phyloP scores from a whole-genome alignment of 2,113 vertebrate genomes.

The Elephantulus edwardii region DNA sequence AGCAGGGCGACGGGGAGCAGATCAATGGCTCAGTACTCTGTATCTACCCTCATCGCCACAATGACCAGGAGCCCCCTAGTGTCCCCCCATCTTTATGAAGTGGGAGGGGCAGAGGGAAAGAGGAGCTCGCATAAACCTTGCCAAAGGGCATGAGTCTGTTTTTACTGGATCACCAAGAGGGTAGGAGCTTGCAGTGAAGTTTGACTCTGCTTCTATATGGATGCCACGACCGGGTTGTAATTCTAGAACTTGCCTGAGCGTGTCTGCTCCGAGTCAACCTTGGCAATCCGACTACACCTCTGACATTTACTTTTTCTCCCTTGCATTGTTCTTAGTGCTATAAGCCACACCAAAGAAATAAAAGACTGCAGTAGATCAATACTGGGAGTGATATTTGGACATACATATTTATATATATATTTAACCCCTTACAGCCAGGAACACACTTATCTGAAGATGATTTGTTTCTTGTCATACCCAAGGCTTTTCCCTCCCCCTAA shows the following conservation, averaged over 20 bases:
- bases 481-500: neutral
- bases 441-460: neutral
- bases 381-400: neutral
- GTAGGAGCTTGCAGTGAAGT: neutral
- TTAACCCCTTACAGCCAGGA: slow-evolving; percentile 1
- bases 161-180: slow-evolving; percentile 18
- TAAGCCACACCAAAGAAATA: neutral
- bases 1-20: slow-evolving; percentile 68
- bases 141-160: neutral
- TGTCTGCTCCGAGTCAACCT: neutral
- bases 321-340: neutral
- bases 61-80: slow-evolving; percentile 27
- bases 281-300: neutral
- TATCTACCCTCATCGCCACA: slow-evolving; percentile 79
- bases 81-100: neutral
- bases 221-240: neutral
- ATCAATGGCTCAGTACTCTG: slow-evolving; percentile 76
- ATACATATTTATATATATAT: neutral
- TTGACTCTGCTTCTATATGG: neutral
- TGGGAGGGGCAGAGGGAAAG: neutral
- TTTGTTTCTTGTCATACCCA: neutral
- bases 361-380: neutral
- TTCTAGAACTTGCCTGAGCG: neutral
- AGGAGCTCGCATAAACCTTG: slow-evolving; percentile 51
- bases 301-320: neutral